Conservation (phyloP, 2,888 invertebrate genomes). For the Andricus quercusramuli region DNA sequence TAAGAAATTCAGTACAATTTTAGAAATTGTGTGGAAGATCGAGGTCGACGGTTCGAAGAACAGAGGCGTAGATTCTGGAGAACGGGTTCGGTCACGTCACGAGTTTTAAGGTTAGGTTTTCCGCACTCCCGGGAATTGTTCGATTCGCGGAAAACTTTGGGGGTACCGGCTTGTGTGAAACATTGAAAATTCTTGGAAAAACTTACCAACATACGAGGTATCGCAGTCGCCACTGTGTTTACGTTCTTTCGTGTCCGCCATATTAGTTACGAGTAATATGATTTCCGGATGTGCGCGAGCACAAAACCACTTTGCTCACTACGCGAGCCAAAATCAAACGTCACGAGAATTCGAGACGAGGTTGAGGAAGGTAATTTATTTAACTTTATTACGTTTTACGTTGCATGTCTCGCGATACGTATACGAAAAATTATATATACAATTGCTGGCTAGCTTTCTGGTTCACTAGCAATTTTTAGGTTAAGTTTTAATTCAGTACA, state of each 20-base stretch:
- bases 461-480: neutral
- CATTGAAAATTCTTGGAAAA: constrained; percentile 57
- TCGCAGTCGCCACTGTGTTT: constrained; percentile 79
- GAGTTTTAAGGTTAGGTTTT: constrained; percentile 30
- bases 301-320: constrained; percentile 52
- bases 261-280: constrained; percentile 72
- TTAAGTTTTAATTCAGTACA: neutral
- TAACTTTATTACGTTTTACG: neutral
- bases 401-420: neutral
- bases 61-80: constrained; percentile 18
- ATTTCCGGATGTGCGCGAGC: constrained; percentile 70
- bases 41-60: constrained; percentile 11
- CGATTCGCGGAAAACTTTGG: neutral
- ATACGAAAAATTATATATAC: constrained; percentile 24
- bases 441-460: neutral
- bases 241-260: constrained; percentile 80
- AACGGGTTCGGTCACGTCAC: constrained; percentile 40
- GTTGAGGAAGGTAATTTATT: constrained; percentile 37
- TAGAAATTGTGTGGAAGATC: neutral
- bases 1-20: neutral
- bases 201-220: constrained; percentile 75
- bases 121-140: neutral
- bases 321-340: constrained; percentile 55
- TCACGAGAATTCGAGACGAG: constrained; percentile 23
- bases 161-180: constrained; percentile 34